These are phyloP conservation scores for Sebastes trivittatus DNA, from an alignment of 2,797 vertebrate genomes.

Conservation along the genomic window DNA sequence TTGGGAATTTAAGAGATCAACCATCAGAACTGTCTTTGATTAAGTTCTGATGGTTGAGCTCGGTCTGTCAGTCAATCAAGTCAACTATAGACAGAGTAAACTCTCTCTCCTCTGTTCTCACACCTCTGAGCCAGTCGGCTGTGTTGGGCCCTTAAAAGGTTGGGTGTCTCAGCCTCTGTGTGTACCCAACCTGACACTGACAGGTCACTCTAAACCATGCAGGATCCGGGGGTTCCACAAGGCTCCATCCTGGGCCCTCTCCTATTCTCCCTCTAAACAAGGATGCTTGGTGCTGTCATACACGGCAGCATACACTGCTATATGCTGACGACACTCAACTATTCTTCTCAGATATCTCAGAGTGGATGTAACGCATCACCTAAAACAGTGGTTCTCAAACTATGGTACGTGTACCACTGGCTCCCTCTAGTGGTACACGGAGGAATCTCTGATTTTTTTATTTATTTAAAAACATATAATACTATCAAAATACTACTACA, in stretches of 20 bases:
- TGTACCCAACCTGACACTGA: background rate
- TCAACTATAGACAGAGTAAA: too few species aligned
- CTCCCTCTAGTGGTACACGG: too few species aligned
- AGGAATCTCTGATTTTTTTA: too few species aligned
- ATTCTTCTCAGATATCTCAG: background rate
- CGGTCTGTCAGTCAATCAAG: too few species aligned
- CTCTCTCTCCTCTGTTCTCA: background rate
- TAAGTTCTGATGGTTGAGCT: too few species aligned
- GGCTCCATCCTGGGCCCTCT: too few species aligned
- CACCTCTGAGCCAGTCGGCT: background rate
- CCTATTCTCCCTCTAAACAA: background rate
- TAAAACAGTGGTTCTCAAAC: background rate
- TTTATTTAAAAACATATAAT: too few species aligned
- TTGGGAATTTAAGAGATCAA: background rate
- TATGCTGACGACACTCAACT: background rate
- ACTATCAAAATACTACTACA: too few species aligned
- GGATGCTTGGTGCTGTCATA: background rate
- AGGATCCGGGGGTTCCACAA: background rate
- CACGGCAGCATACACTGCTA: too few species aligned
- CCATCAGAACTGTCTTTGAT: too few species aligned
- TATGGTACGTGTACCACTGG: too few species aligned
- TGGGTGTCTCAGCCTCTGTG: background rate
- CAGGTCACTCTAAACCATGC: background rate
- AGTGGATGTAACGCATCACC: background rate
- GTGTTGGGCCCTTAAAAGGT: too few species aligned